A percentile compares a stretch with the other conserved stretches of the same genome.
These are phyloP conservation scores for Polydesmus complanatus DNA, from an alignment of 2,888 invertebrate genomes.

Conservation along the genomic window DNA sequence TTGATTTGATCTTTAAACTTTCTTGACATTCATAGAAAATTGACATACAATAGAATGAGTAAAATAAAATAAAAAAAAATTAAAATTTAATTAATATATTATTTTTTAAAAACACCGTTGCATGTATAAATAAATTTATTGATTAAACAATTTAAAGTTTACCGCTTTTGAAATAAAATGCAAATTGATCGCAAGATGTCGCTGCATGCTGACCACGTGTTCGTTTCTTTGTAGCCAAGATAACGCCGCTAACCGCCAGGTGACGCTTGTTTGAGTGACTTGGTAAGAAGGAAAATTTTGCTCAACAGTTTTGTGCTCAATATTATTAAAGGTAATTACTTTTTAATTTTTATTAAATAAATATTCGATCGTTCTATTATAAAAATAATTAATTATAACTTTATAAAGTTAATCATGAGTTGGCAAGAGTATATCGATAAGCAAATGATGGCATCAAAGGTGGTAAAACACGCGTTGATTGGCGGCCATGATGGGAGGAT, in stretches of 20 bases:
- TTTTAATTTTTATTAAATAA: not conserved
- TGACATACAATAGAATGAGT: too few species aligned
- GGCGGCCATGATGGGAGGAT: slow-evolving; percentile 89
- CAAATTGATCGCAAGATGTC: too few species aligned
- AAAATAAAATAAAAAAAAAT: too few species aligned
- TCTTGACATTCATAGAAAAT: too few species aligned
- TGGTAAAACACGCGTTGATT: slow-evolving; percentile 87
- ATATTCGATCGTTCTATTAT: not conserved
- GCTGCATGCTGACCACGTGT: not conserved
- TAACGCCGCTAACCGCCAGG: not conserved
- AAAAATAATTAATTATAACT: not conserved
- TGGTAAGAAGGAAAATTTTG: not conserved
- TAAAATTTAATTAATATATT: too few species aligned
- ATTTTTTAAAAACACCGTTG: too few species aligned
- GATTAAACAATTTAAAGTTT: too few species aligned
- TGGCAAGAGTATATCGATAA: slow-evolving; percentile 98
- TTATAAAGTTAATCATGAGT: slow-evolving; percentile 54
- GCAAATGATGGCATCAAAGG: slow-evolving; percentile 87
- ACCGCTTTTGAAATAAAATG: too few species aligned
- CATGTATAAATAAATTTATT: too few species aligned
- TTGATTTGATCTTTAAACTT: too few species aligned
- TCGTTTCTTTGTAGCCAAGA: not conserved
- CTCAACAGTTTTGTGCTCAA: not conserved
- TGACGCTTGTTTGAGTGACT: not conserved
- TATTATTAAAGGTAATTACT: not conserved